These are phyloP conservation scores for Scelioninae gen. 1 DNA, from an alignment of 2,888 invertebrate genomes.

Conservation along the genomic window DNA sequence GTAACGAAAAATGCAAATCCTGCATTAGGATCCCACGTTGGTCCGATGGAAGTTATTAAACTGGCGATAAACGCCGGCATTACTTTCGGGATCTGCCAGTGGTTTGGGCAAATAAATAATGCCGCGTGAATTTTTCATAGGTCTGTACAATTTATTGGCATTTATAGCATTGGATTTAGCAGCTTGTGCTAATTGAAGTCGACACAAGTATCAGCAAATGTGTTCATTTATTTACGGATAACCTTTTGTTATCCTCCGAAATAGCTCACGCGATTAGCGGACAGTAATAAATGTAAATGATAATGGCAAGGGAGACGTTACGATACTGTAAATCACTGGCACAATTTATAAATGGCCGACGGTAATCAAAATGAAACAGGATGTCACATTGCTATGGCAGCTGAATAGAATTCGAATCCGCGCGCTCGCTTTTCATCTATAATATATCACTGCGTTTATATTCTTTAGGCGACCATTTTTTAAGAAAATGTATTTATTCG, in stretches of 20 bases:
- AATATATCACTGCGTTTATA: constrained; percentile 62
- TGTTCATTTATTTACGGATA: constrained; percentile 68
- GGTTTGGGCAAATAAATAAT: constrained; percentile 52
- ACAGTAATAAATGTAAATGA: constrained; percentile 69
- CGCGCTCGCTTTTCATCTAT: constrained; percentile 58
- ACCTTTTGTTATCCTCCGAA: constrained; percentile 65
- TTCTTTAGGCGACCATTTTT: constrained; percentile 65
- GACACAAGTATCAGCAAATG: constrained; percentile 59
- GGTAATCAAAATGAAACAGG: constrained; percentile 70
- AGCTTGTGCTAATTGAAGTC: constrained; percentile 64
- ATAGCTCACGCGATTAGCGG: constrained; percentile 65
- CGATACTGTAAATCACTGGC: constrained; percentile 65
- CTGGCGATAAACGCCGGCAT: constrained; percentile 39
- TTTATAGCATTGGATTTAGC: constrained; percentile 51
- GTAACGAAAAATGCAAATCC: constrained; percentile 16
- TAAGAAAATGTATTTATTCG: constrained; percentile 67
- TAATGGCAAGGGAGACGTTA: constrained; percentile 63
- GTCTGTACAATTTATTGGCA: constrained; percentile 42
- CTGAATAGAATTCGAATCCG: constrained; percentile 69
- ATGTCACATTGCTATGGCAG: constrained; percentile 66
- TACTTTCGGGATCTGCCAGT: constrained; percentile 42
- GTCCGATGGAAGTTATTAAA: constrained; percentile 55
- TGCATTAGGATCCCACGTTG: constrained; percentile 22
- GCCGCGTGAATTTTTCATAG: constrained; percentile 52
- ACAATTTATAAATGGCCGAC: constrained; percentile 66